A percentile compares a stretch with the other conserved stretches of the same genome.
These are phyloP conservation scores for Merops nubicus DNA, from an alignment of 2,113 vertebrate genomes.

Conservation along the genomic window DNA sequence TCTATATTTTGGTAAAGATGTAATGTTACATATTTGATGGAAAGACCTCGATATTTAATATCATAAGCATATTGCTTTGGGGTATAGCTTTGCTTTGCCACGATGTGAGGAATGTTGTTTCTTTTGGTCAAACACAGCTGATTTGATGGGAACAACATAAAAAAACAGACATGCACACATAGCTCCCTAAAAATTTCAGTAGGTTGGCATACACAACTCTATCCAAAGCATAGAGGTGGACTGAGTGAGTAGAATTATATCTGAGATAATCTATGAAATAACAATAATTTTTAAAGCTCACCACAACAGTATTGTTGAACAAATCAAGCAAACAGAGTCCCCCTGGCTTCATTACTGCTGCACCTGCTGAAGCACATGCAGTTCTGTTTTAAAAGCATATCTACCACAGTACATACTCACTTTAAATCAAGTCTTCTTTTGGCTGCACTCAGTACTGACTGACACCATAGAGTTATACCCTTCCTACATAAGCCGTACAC, in stretches of 20 bases:
- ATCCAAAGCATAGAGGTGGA: accelerated
- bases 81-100: neutral
- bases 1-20: neutral
- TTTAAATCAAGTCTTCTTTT: neutral
- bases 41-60: neutral
- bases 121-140: neutral
- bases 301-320: neutral
- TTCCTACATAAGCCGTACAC: neutral
- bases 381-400: neutral
- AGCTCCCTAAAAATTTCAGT: neutral
- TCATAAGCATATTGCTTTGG: neutral
- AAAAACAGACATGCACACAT: neutral
- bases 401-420: neutral
- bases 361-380: neutral
- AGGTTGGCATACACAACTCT: neutral
- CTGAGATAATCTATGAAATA: neutral
- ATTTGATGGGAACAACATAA: neutral
- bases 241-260: neutral
- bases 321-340: neutral
- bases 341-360: neutral
- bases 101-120: neutral
- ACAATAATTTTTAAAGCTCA: neutral
- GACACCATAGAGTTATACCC: neutral
- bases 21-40: neutral
- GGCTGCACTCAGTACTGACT: neutral